Conservation (phyloP, 2,888 invertebrate genomes). For the Octodonta nipae region DNA sequence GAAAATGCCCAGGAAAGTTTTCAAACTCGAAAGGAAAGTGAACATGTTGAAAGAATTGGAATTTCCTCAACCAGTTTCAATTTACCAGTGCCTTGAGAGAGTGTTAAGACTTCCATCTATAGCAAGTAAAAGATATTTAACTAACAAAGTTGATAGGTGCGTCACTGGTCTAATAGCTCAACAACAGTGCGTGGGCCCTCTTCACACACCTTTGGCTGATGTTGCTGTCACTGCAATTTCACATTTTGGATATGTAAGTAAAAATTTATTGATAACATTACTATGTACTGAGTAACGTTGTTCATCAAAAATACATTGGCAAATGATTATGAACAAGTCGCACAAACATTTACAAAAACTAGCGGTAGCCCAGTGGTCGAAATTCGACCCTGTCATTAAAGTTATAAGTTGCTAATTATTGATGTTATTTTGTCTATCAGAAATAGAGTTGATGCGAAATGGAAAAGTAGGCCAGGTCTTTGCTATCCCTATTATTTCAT, state of each 20-base stretch:
- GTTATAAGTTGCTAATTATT: slow-evolving; percentile 3
- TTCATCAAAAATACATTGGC: too few species aligned
- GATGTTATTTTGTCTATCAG: slow-evolving; percentile 1
- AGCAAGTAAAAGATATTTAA: slow-evolving; percentile 77
- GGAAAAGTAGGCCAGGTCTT: too few species aligned
- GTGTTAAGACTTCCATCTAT: slow-evolving; percentile 84
- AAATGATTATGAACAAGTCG: too few species aligned
- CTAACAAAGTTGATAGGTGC: slow-evolving; percentile 90
- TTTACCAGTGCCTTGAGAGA: slow-evolving; percentile 55
- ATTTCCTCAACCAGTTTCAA: slow-evolving; percentile 37
- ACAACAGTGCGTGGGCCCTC: slow-evolving; percentile 94
- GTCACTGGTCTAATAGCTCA: slow-evolving; percentile 91
- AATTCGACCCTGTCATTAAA: too few species aligned
- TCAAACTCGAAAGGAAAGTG: slow-evolving; percentile 31
- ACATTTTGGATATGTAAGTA: slow-evolving; percentile 54
- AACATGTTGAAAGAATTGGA: slow-evolving; percentile 23
- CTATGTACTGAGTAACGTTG: too few species aligned
- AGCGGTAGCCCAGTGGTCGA: too few species aligned
- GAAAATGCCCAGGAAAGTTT: slow-evolving; percentile 68
- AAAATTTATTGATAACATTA: too few species aligned
- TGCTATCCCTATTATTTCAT: too few species aligned
- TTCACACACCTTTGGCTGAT: slow-evolving; percentile 91
- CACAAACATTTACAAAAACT: slow-evolving; percentile 1
- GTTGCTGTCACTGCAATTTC: slow-evolving; percentile 83
- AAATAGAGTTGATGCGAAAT: too few species aligned